Evolutionary conservation across 2,888 invertebrate species (phyloP).

Genomic region (Encarsia formosa): DNA sequence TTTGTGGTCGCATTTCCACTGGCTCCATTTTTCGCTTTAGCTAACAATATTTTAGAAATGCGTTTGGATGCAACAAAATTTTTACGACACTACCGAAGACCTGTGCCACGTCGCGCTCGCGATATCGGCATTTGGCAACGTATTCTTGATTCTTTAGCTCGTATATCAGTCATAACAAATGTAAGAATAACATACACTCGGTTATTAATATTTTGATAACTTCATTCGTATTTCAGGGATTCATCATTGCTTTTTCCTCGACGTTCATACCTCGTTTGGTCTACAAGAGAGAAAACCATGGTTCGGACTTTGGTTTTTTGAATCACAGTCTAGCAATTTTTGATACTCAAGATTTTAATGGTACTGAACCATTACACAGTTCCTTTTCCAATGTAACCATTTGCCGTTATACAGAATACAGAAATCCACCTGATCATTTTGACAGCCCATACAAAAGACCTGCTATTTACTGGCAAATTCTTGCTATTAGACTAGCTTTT

Average conservation of each 20-base stretch:
- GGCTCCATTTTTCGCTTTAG: constrained; percentile 75
- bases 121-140: constrained; percentile 78
- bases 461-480: constrained; percentile 82
- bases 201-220: constrained; percentile 6
- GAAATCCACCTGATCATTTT: constrained; percentile 63
- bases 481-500: constrained; percentile 86
- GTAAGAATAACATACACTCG: constrained; percentile 52
- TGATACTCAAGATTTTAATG: constrained; percentile 59
- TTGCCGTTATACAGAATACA: constrained; percentile 76
- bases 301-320: constrained; percentile 55
- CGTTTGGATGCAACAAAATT: constrained; percentile 79
- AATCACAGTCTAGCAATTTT: constrained; percentile 64
- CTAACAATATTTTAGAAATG: constrained; percentile 81
- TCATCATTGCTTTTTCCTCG: constrained; percentile 80
- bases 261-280: constrained; percentile 77
- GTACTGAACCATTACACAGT: constrained; percentile 42
- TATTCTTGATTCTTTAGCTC: constrained; percentile 70
- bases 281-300: constrained; percentile 58
- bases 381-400: constrained; percentile 39
- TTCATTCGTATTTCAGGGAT: constrained; percentile 56
- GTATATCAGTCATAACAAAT: constrained; percentile 73
- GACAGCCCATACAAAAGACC: constrained; percentile 64
- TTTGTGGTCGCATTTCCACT: constrained; percentile 84
- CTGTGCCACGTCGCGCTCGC: constrained; percentile 68
- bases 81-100: constrained; percentile 67